Base-by-base conservation (phyloP, 2,113 vertebrate species). In the Pyrgilauda ruficollis region DNA sequence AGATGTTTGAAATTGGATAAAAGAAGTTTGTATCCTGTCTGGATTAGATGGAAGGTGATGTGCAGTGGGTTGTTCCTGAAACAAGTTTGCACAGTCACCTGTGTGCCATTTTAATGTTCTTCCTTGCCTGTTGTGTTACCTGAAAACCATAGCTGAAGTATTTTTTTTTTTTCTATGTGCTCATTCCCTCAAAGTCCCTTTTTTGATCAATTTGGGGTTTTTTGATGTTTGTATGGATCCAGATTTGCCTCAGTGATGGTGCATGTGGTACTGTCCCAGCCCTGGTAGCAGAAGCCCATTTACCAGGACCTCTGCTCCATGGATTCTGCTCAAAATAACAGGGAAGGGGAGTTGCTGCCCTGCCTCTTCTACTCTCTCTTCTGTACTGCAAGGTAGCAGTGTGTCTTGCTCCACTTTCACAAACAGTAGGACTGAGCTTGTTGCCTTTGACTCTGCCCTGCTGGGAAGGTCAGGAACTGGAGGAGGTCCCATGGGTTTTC, bases 241-340 rank as follows among this genome's bases (percentile, higher is more conserved):
- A 41, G 39, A 41, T 82, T 44, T 78, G 55, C 41, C 46, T 37
- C 43, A 49, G 69, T 3, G 8, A 23, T 52, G 15, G 16, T 26
- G 46, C 3, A 19, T 1, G 1, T 78, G 46, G 24, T 30, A 15
- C n/a, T 35, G 17, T 76, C 74, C 31, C 53, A 77, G 43, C 19
- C 39, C n/a, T 37, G 44, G 33, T 18, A 6, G 8, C 26, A 74
- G 69, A 63, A 73, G 39, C 13, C 10, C 61, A 15, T 0, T 0
- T 35, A 35, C 39, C 53, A 68, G 33, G 28, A 28, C 10, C 35
- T 66, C 30, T 85, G 46, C 13, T 84, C 0, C 0, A 18, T 15
- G 28, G 56, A 15, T 31, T 55, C 20, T 53, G n/a, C 56, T 53
- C 55, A 31, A 13, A 70, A 24, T 56, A 44, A 22, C 31, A 33